These are phyloP conservation scores for Asobara japonica DNA, from an alignment of 1,140 invertebrate species.

Conservation along the genomic window DNA sequence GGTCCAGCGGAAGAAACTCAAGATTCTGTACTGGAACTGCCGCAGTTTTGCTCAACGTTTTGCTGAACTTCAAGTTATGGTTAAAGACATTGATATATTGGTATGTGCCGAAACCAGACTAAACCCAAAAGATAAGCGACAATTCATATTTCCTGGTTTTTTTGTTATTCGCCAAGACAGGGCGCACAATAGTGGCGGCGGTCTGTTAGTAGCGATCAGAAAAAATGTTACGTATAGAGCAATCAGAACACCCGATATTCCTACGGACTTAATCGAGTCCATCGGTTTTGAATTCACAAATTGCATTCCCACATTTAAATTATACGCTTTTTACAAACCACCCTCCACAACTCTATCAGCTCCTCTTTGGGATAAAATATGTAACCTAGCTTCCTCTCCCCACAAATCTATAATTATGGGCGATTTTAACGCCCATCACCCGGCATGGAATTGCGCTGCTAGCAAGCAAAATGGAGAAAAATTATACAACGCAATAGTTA, in stretches of 20 bases:
- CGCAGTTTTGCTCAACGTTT: not conserved
- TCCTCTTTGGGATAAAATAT: too few species aligned
- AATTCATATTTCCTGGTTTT: not conserved
- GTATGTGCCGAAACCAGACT: not conserved
- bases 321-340: not conserved
- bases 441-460: conserved; percentile 5
- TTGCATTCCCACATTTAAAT: not conserved
- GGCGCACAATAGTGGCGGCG: not conserved
- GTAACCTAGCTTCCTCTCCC: too few species aligned
- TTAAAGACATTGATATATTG: not conserved
- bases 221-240: not conserved
- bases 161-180: not conserved
- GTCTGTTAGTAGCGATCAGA: not conserved
- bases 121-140: not conserved
- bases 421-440: not conserved
- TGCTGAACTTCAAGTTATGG: not conserved
- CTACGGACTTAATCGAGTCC: not conserved
- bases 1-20: not conserved
- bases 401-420: not conserved
- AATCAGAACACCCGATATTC: not conserved
- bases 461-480: not conserved
- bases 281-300: not conserved
- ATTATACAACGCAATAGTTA: not conserved
- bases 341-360: too few species aligned
- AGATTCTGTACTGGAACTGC: not conserved